These are phyloP conservation scores for Willisornis vidua DNA, from an alignment of 2,113 vertebrate species.

Conservation along the genomic window DNA sequence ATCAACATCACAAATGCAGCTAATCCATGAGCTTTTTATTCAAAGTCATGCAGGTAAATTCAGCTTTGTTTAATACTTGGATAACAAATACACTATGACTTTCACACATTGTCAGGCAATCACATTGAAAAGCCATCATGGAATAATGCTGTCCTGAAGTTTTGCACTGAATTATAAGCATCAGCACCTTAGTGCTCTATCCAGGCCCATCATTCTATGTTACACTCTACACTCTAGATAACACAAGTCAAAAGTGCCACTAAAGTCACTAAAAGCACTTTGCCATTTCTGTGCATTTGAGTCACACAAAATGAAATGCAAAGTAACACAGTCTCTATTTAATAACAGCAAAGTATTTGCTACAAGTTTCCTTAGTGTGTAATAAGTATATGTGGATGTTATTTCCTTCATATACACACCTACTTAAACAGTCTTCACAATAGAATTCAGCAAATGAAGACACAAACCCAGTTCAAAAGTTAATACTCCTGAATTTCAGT, in stretches of 20 bases:
- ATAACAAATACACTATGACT: neutral
- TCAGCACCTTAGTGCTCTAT: neutral
- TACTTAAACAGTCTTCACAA: neutral
- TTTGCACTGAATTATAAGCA: neutral
- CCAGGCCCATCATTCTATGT: neutral
- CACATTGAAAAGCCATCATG: neutral
- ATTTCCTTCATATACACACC: neutral
- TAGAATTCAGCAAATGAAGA: neutral
- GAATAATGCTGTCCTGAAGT: neutral
- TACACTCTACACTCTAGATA: neutral
- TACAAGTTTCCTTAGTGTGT: neutral
- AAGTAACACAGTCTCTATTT: neutral
- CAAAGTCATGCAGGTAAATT: neutral
- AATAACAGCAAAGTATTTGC: neutral
- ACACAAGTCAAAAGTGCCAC: neutral
- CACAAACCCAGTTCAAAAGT: neutral
- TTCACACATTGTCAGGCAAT: neutral
- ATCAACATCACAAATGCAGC: neutral
- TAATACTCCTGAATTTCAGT: neutral
- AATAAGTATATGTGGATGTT: fast-evolving
- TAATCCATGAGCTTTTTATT: neutral
- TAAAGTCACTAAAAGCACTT: neutral
- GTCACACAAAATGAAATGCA: neutral
- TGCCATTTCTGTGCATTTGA: neutral
- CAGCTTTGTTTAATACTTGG: neutral